Conservation (phyloP, 2,113 vertebrate species). For the Lamprotornis superbus region DNA sequence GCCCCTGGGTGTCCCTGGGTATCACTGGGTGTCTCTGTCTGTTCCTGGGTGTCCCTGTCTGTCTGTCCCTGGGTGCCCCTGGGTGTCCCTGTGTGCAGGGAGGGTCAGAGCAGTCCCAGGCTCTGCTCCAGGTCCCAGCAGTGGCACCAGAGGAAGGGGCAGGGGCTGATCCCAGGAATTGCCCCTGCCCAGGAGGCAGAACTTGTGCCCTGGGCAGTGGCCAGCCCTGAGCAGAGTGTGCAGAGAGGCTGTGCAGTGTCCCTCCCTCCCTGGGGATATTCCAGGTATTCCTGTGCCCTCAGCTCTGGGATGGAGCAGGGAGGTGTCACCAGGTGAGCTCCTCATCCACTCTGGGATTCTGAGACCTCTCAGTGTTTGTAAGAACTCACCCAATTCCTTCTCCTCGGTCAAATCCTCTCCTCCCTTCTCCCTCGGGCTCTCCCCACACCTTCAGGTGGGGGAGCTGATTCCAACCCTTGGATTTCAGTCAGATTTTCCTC, state of each 20-base stretch:
- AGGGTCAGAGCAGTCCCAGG: too few relatives aligned
- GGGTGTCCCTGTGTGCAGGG: too few relatives aligned
- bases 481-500: neutral
- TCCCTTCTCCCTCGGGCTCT: neutral
- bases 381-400: neutral
- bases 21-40: neutral
- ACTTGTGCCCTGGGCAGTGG: neutral
- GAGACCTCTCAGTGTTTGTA: neutral
- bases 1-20: too few relatives aligned
- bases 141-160: neutral
- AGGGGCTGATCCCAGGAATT: neutral
- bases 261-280: neutral
- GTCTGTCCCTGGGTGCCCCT: too few relatives aligned
- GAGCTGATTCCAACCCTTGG: neutral
- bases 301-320: neutral
- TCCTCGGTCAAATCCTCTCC: neutral
- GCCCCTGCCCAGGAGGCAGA: neutral
- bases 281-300: neutral
- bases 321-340: neutral
- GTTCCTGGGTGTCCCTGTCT: neutral
- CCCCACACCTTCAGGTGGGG: rapidly evolving
- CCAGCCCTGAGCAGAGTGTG: neutral
- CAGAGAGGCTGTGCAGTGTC: neutral
- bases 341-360: rapidly evolving
- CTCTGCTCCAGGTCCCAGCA: too few relatives aligned